Evolutionary conservation across 2,113 vertebrate genomes (phyloP).

Genomic region (Corythaeola cristata): DNA sequence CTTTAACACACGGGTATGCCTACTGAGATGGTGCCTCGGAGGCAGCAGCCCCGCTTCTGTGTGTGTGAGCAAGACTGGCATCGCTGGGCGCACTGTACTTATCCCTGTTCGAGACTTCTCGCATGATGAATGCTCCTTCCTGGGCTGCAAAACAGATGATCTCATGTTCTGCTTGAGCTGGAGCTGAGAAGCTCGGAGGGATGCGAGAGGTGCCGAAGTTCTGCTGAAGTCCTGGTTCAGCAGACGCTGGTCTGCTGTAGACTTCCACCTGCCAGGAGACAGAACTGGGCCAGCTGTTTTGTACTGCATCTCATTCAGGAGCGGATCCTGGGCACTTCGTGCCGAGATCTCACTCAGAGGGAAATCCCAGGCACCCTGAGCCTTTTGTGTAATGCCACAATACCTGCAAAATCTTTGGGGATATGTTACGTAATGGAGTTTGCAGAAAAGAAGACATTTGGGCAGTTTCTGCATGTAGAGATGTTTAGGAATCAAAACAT

Average conservation of each 20-base stretch:
- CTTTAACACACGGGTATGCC: neutral
- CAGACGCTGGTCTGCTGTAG: neutral
- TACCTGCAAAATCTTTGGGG: neutral
- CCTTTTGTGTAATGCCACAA: neutral
- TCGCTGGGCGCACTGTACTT: neutral
- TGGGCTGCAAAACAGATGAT: neutral
- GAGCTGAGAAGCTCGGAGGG: neutral
- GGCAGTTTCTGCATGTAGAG: neutral
- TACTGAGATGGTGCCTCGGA: rapidly evolving
- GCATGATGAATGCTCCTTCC: neutral
- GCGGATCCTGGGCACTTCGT: neutral
- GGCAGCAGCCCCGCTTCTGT: neutral
- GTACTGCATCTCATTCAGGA: neutral
- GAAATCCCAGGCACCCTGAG: neutral
- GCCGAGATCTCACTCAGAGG: neutral
- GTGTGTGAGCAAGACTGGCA: neutral
- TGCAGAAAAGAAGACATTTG: neutral
- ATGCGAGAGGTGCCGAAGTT: neutral
- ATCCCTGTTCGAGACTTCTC: neutral
- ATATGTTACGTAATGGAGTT: neutral
- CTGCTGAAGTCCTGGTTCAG: neutral
- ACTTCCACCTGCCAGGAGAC: neutral
- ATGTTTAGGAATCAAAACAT: neutral
- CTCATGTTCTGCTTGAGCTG: neutral
- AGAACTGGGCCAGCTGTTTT: neutral